Percentiles rank a stretch among this genome's conserved stretches.
phyloP scores from a whole-genome alignment of 2,113 vertebrate species.

The Hydrolagus affinis region DNA sequence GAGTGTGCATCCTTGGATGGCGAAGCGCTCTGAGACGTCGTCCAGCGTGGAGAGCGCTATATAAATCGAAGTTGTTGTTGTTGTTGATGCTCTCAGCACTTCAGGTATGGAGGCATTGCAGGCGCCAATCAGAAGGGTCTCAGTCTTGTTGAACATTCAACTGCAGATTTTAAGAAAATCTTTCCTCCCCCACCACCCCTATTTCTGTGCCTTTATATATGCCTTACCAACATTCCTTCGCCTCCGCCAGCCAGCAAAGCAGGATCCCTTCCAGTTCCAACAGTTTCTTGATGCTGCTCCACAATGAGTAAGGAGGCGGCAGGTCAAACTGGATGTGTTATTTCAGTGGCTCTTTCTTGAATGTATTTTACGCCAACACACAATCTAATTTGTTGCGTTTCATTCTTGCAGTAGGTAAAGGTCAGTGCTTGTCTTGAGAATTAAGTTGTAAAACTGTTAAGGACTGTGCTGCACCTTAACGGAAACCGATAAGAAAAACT shows the following conservation, averaged over 20 bases:
- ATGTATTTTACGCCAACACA: not conserved
- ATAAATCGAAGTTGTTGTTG: too few species aligned
- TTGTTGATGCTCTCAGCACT: too few species aligned
- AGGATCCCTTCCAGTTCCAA: not conserved
- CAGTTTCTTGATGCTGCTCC: not conserved
- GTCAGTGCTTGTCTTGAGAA: slow-evolving; percentile 31
- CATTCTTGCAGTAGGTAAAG: not conserved
- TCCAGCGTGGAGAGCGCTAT: too few species aligned
- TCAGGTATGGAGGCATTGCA: too few species aligned
- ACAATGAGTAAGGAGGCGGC: not conserved
- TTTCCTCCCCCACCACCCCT: not conserved
- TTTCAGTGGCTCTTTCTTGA: not conserved
- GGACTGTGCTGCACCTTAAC: slow-evolving; percentile 37
- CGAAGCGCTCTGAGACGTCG: too few species aligned
- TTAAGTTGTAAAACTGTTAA: slow-evolving; percentile 36
- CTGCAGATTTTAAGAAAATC: not conserved
- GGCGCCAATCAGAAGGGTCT: too few species aligned
- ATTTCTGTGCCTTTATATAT: too few species aligned
- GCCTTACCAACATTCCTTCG: not conserved
- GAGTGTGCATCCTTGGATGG: too few species aligned
- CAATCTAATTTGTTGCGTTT: not conserved
- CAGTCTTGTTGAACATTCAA: too few species aligned
- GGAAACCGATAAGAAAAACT: slow-evolving; percentile 37
- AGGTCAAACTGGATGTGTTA: not conserved
- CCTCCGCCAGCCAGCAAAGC: too few species aligned